A percentile compares a stretch with the other conserved stretches of the same genome.
Conservation (phyloP, 2,797 vertebrate species). For the Macrochelys suwanniensis region DNA sequence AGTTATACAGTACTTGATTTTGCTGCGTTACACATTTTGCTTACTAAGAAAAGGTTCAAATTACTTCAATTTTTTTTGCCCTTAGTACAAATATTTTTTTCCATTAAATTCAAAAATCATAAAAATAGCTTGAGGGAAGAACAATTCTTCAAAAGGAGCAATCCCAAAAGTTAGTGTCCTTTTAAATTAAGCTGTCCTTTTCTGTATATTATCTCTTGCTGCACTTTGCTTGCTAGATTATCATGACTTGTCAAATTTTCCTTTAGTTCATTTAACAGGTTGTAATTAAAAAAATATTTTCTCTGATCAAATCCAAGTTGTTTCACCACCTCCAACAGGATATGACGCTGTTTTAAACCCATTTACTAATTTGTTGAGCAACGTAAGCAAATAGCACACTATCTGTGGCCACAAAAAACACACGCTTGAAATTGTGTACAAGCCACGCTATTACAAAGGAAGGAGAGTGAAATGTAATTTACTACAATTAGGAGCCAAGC, state of each 20-base stretch:
- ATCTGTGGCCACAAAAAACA: neutral
- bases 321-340: neutral
- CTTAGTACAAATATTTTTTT: neutral
- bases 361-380: neutral
- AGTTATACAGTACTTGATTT: neutral
- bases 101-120: neutral
- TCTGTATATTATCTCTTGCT: neutral
- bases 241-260: neutral
- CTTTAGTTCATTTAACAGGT: neutral
- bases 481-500: neutral
- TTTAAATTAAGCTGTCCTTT: neutral
- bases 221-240: neutral
- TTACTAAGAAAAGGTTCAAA: neutral
- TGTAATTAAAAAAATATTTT: neutral
- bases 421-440: neutral
- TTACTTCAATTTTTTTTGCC: neutral
- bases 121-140: neutral
- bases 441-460: neutral
- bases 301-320: neutral
- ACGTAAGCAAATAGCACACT: neutral
- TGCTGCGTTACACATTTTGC: neutral
- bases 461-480: neutral
- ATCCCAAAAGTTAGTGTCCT: neutral
- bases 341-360: neutral
- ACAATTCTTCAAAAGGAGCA: neutral